These are phyloP conservation scores for Aporophyla lueneburgensis DNA, from an alignment of 2,888 invertebrate species.

Conservation along the genomic window DNA sequence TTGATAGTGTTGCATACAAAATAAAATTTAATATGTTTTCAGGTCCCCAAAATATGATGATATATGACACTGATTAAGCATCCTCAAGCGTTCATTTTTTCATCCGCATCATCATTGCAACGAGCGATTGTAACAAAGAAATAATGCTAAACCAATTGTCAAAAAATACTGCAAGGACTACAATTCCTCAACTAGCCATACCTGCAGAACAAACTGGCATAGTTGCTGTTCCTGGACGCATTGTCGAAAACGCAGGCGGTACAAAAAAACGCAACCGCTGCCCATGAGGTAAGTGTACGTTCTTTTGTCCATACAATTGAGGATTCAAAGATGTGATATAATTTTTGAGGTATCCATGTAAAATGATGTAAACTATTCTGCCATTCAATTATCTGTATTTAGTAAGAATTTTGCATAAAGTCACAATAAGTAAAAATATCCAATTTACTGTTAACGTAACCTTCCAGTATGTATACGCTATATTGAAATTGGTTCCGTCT, in stretches of 20 bases:
- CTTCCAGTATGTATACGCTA: background rate
- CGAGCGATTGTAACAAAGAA: conserved; percentile 11
- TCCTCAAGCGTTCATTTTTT: background rate
- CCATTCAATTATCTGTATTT: background rate
- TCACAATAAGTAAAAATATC: too few species aligned
- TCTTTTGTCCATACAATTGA: background rate
- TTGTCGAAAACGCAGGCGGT: background rate
- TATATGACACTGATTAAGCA: background rate
- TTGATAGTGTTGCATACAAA: background rate
- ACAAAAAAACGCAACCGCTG: background rate
- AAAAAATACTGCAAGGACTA: background rate
- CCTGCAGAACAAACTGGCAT: too few species aligned
- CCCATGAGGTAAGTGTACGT: conserved; percentile 20
- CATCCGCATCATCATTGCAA: too few species aligned
- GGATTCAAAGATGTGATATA: background rate
- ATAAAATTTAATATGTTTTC: conserved; percentile 2
- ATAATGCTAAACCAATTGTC: background rate
- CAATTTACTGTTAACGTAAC: background rate
- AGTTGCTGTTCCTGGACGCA: background rate
- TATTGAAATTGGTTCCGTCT: background rate
- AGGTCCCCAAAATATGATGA: background rate
- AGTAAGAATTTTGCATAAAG: background rate
- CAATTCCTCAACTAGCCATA: too few species aligned
- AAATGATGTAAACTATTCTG: background rate
- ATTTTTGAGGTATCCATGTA: background rate